Conservation (phyloP, 2,113 vertebrate genomes). For the Alexandromys fortis region DNA sequence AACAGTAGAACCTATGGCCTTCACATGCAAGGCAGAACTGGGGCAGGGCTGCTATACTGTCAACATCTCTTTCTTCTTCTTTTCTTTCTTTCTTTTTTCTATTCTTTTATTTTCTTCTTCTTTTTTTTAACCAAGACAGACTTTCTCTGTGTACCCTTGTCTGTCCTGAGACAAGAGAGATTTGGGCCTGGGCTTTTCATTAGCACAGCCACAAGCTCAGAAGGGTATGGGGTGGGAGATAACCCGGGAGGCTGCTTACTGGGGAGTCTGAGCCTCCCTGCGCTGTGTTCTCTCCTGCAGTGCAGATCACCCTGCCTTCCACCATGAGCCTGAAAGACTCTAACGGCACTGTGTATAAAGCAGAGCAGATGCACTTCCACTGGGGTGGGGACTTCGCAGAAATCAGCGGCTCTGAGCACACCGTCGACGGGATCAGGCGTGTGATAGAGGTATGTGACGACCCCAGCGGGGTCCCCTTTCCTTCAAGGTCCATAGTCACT, state of each 20-base stretch:
- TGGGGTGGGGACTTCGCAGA: conserved; percentile 92
- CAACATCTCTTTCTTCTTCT: not conserved
- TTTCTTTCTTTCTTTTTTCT: too few relatives aligned
- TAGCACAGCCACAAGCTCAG: not conserved
- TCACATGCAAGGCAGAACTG: not conserved
- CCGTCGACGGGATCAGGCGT: conserved; percentile 91
- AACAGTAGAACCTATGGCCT: not conserved
- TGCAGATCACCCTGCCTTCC: conserved; percentile 90
- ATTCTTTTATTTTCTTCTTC: too few relatives aligned
- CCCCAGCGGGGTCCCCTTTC: accelerated
- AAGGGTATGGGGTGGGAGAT: too few relatives aligned
- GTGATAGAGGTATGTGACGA: conserved; percentile 89
- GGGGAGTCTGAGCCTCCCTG: accelerated
- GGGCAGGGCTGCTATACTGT: not conserved
- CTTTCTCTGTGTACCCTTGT: not conserved
- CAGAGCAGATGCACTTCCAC: conserved; percentile 95
- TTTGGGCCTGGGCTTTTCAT: not conserved
- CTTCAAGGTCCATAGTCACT: not conserved
- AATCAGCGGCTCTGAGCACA: conserved; percentile 94
- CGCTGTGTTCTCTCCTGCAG: conserved; percentile 78
- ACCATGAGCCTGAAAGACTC: conserved; percentile 88
- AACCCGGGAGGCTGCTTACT: too few relatives aligned
- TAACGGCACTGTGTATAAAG: conserved; percentile 85
- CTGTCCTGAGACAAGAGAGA: not conserved
- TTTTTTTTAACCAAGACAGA: not conserved